Conservation (phyloP, 2,113 vertebrate genomes). For the Nettapus auritus region DNA sequence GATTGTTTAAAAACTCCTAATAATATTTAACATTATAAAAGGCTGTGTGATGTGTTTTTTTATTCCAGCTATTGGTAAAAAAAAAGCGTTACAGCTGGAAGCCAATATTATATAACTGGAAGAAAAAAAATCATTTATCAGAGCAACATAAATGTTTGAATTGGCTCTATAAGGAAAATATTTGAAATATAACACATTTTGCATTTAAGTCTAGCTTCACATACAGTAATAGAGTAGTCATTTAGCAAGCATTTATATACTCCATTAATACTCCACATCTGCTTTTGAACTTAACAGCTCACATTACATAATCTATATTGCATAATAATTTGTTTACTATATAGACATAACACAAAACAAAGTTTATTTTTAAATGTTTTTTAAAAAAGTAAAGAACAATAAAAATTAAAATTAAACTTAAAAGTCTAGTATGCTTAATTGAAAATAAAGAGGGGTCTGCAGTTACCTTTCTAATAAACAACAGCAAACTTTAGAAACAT, state of each 20-base stretch:
- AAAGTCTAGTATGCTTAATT: neutral
- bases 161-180: neutral
- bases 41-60: neutral
- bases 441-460: neutral
- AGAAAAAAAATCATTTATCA: neutral
- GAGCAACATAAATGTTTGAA: neutral
- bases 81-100: neutral
- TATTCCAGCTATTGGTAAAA: neutral
- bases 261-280: neutral
- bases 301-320: neutral
- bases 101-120: neutral
- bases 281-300: neutral
- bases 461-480: neutral
- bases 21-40: neutral
- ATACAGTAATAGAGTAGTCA: neutral
- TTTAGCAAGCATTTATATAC: neutral
- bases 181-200: neutral
- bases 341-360: neutral
- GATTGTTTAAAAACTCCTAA: neutral
- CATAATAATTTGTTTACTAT: neutral
- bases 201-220: neutral
- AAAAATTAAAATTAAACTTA: neutral
- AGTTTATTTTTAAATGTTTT: neutral
- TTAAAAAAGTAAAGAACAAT: neutral
- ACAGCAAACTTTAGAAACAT: neutral